Conservation (phyloP, 2,888 invertebrate genomes). For the Anthophora plumipes region DNA sequence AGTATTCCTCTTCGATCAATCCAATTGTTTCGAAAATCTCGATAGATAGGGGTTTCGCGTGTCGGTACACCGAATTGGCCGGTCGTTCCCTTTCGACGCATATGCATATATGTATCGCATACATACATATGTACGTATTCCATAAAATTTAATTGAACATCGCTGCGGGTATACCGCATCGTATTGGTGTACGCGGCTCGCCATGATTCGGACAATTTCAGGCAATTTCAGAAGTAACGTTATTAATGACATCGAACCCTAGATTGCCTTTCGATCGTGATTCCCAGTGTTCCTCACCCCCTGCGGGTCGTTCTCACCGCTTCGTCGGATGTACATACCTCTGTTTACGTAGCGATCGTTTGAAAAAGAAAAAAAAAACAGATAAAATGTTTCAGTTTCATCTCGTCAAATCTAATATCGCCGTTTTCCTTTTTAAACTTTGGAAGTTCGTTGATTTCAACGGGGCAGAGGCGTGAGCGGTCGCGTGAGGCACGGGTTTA, state of each 20-base stretch:
- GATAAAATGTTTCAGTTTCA: constrained; percentile 78
- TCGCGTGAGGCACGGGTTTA: not conserved
- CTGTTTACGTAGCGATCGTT: constrained; percentile 57
- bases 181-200: constrained; percentile 38
- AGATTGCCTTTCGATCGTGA: constrained; percentile 75
- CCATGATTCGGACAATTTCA: constrained; percentile 52
- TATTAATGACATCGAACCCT: constrained; percentile 76
- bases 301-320: no score
- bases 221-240: constrained; percentile 69
- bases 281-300: constrained; percentile 3
- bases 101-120: not conserved
- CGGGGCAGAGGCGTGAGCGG: no score
- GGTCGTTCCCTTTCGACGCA: not conserved
- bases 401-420: constrained; percentile 47
- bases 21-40: not conserved
- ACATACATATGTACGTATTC: constrained; percentile 25
- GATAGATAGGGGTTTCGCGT: not conserved
- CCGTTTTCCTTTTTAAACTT: not conserved
- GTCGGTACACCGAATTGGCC: no score
- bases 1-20: constrained; percentile 5
- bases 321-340: not conserved
- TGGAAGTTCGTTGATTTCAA: not conserved
- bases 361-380: no score
- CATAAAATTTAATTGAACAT: constrained; percentile 61
- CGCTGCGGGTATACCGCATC: constrained; percentile 28